Evolutionary conservation across 2,888 invertebrate species (phyloP), one percentile per base, ranked within the genome.

Genomic region (Drosophila cognata): DNA sequence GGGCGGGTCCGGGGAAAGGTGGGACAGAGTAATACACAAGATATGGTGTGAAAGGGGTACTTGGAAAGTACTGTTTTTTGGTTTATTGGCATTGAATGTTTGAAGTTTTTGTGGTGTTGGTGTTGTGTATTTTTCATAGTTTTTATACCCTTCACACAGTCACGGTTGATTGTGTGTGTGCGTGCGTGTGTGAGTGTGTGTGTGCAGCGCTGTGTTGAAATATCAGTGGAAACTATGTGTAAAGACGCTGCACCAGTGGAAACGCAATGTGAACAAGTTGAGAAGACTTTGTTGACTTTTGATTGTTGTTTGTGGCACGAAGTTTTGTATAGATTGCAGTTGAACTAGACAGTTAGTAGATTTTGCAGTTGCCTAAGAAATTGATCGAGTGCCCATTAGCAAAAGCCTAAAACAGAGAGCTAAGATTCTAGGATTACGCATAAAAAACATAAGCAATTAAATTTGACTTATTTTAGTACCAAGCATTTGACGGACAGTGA

Each of bases 111-210:
- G 48, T 59, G 57, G 50, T 41, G 36, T 57, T 66, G 56, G 31
- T 65, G 55, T 63, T 53, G 38, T 69, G 46, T 71, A 67, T 83
- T 79, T 64, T 57, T 65, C 66, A 86, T 71, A 86, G 85, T 86
- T 86, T 81, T 88, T 86, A 86, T 86, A 86, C 85, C 85, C 85
- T 86, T 85, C 85, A 82, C 77, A 81, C 75, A 72, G 71, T 72
- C 48, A 51, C 55, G 55, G 33, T n/a, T 60, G 66, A 51, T 41
- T 55, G 68, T 60, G 48, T 57, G 58, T 33, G 36, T 35, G 33
- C 52, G 59, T 59, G 53, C 61, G 56, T 65, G 41, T 51, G 62
- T 53, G 52, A 51, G 50, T 61, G 48, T 63, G 48, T 51, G 62
- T 61, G 55, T 41, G 60, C 50, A 63, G 53, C 48, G 53, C 31